Conservation (phyloP, 2,113 vertebrate species). For the Serilophus lunatus region DNA sequence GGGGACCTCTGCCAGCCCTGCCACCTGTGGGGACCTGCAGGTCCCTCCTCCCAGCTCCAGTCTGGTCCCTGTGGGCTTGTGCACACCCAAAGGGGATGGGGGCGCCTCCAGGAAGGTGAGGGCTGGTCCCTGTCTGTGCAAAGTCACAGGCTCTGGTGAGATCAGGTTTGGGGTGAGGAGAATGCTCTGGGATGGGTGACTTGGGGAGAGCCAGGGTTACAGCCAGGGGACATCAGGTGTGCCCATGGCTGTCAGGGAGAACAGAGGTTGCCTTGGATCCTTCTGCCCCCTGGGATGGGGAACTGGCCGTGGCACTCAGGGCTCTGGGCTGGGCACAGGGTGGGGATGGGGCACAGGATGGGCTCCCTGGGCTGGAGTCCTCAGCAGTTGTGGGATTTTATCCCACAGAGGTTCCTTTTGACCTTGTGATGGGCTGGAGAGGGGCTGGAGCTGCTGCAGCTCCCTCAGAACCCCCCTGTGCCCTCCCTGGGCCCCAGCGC, state of each 20-base stretch:
- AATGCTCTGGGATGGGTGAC: rapidly evolving
- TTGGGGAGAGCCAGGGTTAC: rapidly evolving
- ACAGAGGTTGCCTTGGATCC: neutral
- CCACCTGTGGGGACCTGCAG: neutral
- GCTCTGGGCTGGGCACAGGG: too few relatives aligned
- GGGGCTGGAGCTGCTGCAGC: too few relatives aligned
- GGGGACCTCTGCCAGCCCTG: too few relatives aligned
- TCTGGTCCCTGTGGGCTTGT: rapidly evolving
- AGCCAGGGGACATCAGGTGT: neutral
- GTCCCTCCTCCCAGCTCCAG: neutral
- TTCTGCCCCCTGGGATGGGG: neutral
- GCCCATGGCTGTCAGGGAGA: neutral
- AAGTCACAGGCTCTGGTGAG: too few relatives aligned
- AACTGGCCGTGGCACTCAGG: too few relatives aligned
- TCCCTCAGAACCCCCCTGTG: neutral
- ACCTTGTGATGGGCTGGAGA: too few relatives aligned
- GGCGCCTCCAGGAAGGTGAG: rapidly evolving
- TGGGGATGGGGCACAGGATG: too few relatives aligned
- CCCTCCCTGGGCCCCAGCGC: neutral
- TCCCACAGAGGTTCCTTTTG: neutral
- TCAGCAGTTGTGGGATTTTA: too few relatives aligned
- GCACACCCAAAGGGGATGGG: neutral
- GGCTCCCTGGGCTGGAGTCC: too few relatives aligned
- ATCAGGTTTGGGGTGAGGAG: rapidly evolving
- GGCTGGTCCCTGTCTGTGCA: neutral